Evolutionary conservation across 1,140 invertebrate species (phyloP).

Genomic region (Dinoponera quadriceps): DNA sequence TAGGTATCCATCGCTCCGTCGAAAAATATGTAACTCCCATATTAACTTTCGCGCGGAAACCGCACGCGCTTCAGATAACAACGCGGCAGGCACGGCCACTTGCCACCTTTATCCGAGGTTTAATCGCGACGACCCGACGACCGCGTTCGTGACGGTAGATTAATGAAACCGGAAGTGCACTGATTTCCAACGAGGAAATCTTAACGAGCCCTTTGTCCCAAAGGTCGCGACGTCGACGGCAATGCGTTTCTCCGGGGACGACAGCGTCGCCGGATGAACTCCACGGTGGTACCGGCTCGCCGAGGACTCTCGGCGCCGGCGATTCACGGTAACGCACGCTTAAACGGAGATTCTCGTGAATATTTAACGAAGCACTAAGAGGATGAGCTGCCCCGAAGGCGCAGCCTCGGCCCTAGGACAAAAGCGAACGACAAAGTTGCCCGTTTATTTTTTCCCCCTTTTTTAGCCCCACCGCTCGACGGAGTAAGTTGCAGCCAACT

Average conservation of each 20-base stretch:
- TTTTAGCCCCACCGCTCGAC: slow-evolving; percentile 20
- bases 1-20: not conserved
- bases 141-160: not conserved
- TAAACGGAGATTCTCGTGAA: slow-evolving; percentile 72
- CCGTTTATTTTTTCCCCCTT: slow-evolving; percentile 34
- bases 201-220: slow-evolving; percentile 66
- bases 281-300: slow-evolving; percentile 25
- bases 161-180: slow-evolving; percentile 46
- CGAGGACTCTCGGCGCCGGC: slow-evolving; percentile 2
- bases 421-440: slow-evolving; percentile 55
- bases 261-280: slow-evolving; percentile 17
- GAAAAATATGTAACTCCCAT: not conserved
- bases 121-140: not conserved
- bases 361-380: slow-evolving; percentile 73
- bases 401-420: not conserved
- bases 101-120: not conserved
- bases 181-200: slow-evolving; percentile 60
- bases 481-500: slow-evolving; percentile 8
- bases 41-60: too few species aligned
- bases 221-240: slow-evolving; percentile 10
- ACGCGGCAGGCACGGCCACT: not conserved
- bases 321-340: slow-evolving; percentile 53
- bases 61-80: not conserved
- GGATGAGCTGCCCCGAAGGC: slow-evolving; percentile 67
- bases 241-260: slow-evolving; percentile 36